Percentiles rank a stretch among this genome's conserved stretches.
These are phyloP conservation scores for Urocynchramus pylzowi DNA, from an alignment of 2,113 vertebrate genomes.

Conservation along the genomic window DNA sequence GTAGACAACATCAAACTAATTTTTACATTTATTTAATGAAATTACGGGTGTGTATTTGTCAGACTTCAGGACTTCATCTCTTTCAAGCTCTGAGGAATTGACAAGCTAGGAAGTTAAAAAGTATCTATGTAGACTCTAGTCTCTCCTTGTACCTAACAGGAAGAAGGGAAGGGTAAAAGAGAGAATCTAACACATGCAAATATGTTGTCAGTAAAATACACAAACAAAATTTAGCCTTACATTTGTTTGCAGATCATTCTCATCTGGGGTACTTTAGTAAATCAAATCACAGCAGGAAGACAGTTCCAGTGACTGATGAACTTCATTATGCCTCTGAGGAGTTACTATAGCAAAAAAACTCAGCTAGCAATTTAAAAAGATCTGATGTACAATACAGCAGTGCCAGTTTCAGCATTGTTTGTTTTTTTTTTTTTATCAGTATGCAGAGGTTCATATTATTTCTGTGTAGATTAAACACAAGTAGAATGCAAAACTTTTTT, in stretches of 20 bases:
- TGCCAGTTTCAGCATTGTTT: not conserved
- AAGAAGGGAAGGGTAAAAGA: not conserved
- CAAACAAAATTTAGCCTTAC: constrained; percentile 46
- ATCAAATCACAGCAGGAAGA: constrained; percentile 61
- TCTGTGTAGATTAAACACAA: not conserved
- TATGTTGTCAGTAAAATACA: constrained; percentile 36
- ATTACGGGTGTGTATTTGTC: constrained; percentile 7
- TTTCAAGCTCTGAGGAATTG: not conserved
- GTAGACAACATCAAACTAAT: constrained; percentile 37
- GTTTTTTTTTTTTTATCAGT: not conserved
- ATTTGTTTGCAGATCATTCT: constrained; percentile 64
- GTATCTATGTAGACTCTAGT: not conserved
- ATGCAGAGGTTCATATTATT: not conserved
- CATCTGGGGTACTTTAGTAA: constrained; percentile 55
- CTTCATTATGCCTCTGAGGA: constrained; percentile 55
- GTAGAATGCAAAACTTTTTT: not conserved
- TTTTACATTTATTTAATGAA: constrained; percentile 56
- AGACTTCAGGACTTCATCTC: not conserved
- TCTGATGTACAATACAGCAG: constrained; percentile 24
- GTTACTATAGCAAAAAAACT: constrained; percentile 40
- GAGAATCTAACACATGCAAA: not conserved
- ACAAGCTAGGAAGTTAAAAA: constrained; percentile 28
- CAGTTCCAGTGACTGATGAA: constrained; percentile 63
- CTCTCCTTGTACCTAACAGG: not conserved
- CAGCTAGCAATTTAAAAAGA: constrained; percentile 27